A percentile compares a stretch with the other conserved stretches of the same genome.
These are phyloP conservation scores for Pseudococcus jackbeardsleyi DNA, from an alignment of 2,888 invertebrate genomes.

Conservation along the genomic window DNA sequence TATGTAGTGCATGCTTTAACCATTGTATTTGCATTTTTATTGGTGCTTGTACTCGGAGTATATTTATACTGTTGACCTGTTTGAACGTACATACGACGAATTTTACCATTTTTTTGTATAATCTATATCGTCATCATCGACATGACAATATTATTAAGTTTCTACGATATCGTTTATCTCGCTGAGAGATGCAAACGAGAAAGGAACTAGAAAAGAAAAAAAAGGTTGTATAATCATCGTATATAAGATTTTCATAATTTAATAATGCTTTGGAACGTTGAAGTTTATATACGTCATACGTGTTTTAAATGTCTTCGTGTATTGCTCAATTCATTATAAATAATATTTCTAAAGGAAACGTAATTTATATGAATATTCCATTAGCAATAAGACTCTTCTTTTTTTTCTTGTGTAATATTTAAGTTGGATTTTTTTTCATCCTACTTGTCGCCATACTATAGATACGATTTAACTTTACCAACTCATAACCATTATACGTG, in stretches of 20 bases:
- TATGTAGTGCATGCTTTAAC: constrained; percentile 51
- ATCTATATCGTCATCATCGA: constrained; percentile 51
- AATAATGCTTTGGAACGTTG: constrained; percentile 7
- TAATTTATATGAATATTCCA: constrained; percentile 31
- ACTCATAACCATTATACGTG: background rate
- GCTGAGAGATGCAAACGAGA: background rate
- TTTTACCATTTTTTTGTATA: constrained; percentile 8
- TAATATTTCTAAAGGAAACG: background rate
- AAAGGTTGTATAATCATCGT: constrained; percentile 19
- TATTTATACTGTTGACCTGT: constrained; percentile 37
- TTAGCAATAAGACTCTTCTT: constrained; percentile 32
- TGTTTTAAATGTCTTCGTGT: constrained; percentile 25
- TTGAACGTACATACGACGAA: constrained; percentile 11
- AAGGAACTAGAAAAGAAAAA: background rate
- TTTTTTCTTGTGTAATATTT: constrained; percentile 12
- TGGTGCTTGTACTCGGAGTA: constrained; percentile 40
- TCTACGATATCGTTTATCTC: constrained; percentile 15
- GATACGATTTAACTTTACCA: background rate
- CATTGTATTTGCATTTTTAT: constrained; percentile 51
- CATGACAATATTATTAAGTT: constrained; percentile 43
- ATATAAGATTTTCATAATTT: constrained; percentile 37
- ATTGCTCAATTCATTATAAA: constrained; percentile 32
- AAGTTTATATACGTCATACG: constrained; percentile 5
- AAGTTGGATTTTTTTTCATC: constrained; percentile 7
- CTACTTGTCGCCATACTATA: constrained; percentile 1